A percentile compares a stretch with the other conserved stretches of the same genome.
These are phyloP conservation scores for Drosophila cognata DNA, from an alignment of 2,888 invertebrate species.

Conservation along the genomic window DNA sequence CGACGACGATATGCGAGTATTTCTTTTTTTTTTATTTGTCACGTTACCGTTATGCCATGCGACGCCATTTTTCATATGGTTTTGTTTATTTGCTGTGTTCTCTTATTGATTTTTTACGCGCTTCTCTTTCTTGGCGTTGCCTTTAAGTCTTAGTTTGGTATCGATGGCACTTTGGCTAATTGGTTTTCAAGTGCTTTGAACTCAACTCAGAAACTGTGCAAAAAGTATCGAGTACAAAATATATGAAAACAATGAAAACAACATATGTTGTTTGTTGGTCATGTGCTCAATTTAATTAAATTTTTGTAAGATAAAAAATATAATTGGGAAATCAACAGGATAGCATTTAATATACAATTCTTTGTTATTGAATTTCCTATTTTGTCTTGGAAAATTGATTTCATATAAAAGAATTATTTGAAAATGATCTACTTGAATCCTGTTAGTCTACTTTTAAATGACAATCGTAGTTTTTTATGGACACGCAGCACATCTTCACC, in stretches of 20 bases:
- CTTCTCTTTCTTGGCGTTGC: background rate
- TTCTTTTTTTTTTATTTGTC: slow-evolving; percentile 6
- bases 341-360: background rate
- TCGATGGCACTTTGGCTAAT: slow-evolving; percentile 37
- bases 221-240: background rate
- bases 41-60: slow-evolving; percentile 46
- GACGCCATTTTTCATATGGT: slow-evolving; percentile 58
- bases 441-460: background rate
- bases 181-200: slow-evolving; percentile 55
- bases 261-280: background rate
- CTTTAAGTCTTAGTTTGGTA: slow-evolving; percentile 15
- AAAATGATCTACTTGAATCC: background rate
- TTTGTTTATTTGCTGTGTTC: slow-evolving; percentile 16
- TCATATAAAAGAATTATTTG: background rate
- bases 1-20: slow-evolving; percentile 4
- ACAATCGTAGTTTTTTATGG: background rate
- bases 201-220: slow-evolving; percentile 4
- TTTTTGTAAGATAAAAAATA: background rate
- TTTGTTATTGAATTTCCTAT: background rate
- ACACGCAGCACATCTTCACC: background rate
- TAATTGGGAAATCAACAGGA: background rate
- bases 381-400: background rate
- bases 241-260: background rate
- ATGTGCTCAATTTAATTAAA: background rate
- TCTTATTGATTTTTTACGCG: slow-evolving; percentile 40